Evolutionary conservation across 2,797 vertebrate species (phyloP).

Genomic region (Harpagifer antarcticus): DNA sequence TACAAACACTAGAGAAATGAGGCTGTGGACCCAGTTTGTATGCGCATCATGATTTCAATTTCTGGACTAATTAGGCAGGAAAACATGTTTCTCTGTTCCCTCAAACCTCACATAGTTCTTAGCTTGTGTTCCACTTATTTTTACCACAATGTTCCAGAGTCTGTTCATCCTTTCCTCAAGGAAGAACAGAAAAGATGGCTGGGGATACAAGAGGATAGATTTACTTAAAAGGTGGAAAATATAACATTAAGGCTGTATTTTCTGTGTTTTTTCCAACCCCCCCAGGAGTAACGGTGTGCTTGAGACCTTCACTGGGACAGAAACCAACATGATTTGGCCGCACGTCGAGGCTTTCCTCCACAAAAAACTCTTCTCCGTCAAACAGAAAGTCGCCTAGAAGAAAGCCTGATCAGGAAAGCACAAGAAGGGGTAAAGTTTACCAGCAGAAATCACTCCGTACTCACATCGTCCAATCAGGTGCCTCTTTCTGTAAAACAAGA

Average conservation of each 20-base stretch:
- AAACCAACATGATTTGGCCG: constrained; percentile 99
- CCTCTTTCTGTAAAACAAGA: constrained; percentile 10
- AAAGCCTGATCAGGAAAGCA: not conserved
- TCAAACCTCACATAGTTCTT: constrained; percentile 18
- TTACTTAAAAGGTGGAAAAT: not conserved
- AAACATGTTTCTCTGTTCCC: constrained; percentile 20
- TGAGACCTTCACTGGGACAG: constrained; percentile 94
- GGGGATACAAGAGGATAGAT: too few species aligned
- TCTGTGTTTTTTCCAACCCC: constrained; percentile 19
- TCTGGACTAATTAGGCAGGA: constrained; percentile 38
- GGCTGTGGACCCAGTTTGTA: constrained; percentile 5
- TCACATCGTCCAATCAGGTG: constrained; percentile 7
- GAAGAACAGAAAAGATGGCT: constrained; percentile 19
- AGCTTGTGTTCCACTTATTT: constrained; percentile 32
- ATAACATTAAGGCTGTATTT: not conserved
- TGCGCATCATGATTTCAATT: constrained; percentile 31
- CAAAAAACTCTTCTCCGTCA: constrained; percentile 84
- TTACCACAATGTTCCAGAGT: not conserved
- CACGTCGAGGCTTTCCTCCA: constrained; percentile 89
- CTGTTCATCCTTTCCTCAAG: constrained; percentile 19
- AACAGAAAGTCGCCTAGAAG: constrained; percentile 76
- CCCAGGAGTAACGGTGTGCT: constrained; percentile 92
- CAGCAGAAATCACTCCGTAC: constrained; percentile 16
- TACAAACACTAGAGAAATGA: not conserved
- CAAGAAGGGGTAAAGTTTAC: constrained; percentile 33